A percentile compares a stretch with the other conserved stretches of the same genome.
Conservation (phyloP, 2,113 vertebrate genomes). For the Saccopteryx bilineata region DNA sequence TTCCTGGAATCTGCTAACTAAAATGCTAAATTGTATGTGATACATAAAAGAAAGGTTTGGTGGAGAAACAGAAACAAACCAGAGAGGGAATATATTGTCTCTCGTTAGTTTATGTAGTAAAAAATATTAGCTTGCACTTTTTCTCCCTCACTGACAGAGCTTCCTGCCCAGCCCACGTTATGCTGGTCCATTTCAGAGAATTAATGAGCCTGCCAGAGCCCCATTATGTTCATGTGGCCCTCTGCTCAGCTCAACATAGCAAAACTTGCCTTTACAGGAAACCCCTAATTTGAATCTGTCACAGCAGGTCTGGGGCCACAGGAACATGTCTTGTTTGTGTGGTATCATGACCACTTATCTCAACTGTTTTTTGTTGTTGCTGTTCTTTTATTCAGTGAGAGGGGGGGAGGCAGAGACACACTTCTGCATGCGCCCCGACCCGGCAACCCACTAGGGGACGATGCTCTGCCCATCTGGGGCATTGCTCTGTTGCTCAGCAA, state of each 20-base stretch:
- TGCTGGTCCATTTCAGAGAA: background rate
- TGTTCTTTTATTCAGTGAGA: no score
- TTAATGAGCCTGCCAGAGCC: background rate
- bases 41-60: background rate
- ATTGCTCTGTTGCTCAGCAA: no score
- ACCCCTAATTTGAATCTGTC: background rate
- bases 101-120: background rate
- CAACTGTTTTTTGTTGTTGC: no score
- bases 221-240: background rate
- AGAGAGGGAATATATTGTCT: background rate
- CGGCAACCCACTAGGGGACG: no score
- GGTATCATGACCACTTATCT: background rate
- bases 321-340: background rate
- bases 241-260: background rate
- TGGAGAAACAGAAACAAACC: slow-evolving; percentile 13
- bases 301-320: background rate
- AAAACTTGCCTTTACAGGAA: background rate
- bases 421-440: no score
- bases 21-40: background rate
- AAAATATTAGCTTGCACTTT: background rate
- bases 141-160: background rate
- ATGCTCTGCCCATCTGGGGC: no score
- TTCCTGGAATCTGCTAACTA: background rate
- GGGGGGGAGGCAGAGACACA: no score
- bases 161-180: background rate